phyloP scores from a whole-genome alignment of 2,797 vertebrate species.

The Heteromormyrus szaboi region DNA sequence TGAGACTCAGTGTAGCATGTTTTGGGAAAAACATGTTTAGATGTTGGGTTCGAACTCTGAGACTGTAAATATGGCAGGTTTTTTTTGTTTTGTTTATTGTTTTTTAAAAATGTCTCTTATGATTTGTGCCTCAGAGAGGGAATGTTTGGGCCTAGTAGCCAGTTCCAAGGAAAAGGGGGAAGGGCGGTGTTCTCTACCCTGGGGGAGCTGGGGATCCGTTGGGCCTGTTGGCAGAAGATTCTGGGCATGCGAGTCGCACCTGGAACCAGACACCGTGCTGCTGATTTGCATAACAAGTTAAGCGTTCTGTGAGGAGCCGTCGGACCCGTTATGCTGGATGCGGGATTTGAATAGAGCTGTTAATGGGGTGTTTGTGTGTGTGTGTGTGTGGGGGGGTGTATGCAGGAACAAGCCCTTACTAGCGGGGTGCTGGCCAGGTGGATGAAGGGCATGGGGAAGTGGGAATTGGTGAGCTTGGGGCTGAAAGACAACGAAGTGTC shows the following conservation, averaged over 20 bases:
- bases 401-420: background rate
- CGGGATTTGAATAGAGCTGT: slow-evolving; percentile 43
- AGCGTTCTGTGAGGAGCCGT: slow-evolving; percentile 51
- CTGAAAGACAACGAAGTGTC: background rate
- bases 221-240: background rate
- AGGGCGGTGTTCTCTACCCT: background rate
- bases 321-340: slow-evolving; percentile 50
- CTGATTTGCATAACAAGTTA: slow-evolving; percentile 61
- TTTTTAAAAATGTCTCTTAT: background rate
- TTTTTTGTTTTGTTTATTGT: background rate
- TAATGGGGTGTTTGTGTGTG: slow-evolving; percentile 21
- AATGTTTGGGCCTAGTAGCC: background rate
- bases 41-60: background rate
- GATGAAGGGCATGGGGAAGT: background rate
- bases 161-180: background rate
- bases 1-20: background rate
- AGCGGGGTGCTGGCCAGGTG: background rate
- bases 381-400: background rate
- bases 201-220: background rate
- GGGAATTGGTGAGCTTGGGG: background rate
- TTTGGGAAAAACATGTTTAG: background rate
- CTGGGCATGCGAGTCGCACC: slow-evolving; percentile 9
- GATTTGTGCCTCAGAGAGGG: background rate
- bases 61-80: background rate
- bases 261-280: slow-evolving; percentile 38